Base-by-base conservation (phyloP, 1,140 invertebrate species). In the Saccostrea echinata region DNA sequence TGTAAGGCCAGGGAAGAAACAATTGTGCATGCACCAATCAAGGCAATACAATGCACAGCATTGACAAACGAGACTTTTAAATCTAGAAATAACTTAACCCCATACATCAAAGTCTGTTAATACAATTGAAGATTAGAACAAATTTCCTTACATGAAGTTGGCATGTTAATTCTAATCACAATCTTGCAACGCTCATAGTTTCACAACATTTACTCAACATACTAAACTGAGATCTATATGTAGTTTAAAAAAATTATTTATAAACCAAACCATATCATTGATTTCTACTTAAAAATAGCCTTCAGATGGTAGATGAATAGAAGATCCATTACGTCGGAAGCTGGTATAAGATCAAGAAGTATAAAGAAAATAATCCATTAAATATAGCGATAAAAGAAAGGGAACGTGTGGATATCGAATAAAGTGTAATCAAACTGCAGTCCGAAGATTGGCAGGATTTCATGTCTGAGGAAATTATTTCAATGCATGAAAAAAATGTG, bases 1-100 rank as follows among this genome's bases (percentile, higher is more conserved):
- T 76, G 68, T 27, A 27, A 76, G 68, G 68, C 68, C 24, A 33
- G 33, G 27, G 24, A 18, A 27, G 27, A 27, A 30, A 76, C 68
- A 16, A 16, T 21, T 30, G 68, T 76, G 68, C 27, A 76, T 76
- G 68, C 68, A 76, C 68, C 11, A 76, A 27, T 76, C 11, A 16
- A 76, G 68, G 24, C 68, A 76, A 33, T 16, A 30, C 68, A 76
- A 33, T 76, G 68, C 27, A 30, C 68, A 0, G 68, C 68, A 76
- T 12, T 76, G 68, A 76, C 68, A 76, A 76, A 76, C 16, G 68
- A 33, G 68, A 76, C 68, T 76, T 76, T 76, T 76, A 76, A 76
- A 76, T 76, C 68, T 76, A 30, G 11, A 30, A 64, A 76, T 76
- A 16, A 30, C 27, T 76, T 16, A 76, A 30, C 24, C 68, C 27